phyloP scores from a whole-genome alignment of 2,888 invertebrate species.

The Lottia gigantea region DNA sequence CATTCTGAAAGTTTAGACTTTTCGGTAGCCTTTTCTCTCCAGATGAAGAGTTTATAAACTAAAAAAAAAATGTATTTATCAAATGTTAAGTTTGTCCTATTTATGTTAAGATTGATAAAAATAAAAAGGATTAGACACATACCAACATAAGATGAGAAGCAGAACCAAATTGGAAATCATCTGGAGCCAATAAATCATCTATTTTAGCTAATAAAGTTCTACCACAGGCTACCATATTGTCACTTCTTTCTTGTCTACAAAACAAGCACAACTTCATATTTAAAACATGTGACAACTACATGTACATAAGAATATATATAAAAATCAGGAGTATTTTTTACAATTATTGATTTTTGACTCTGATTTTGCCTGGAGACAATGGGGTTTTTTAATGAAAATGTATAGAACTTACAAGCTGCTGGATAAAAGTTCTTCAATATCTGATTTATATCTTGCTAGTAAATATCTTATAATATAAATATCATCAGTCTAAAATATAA shows the following conservation, averaged over 20 bases:
- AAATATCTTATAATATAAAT: constrained; percentile 39
- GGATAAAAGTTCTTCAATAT: constrained; percentile 44
- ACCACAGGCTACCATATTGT: constrained; percentile 48
- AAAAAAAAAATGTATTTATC: background rate
- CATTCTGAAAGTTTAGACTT: too few species aligned
- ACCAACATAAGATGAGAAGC: constrained; percentile 48
- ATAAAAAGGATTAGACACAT: background rate
- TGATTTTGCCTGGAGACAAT: too few species aligned
- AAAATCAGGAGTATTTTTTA: too few species aligned
- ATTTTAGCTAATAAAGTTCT: constrained; percentile 43
- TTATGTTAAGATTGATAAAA: background rate
- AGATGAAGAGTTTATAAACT: too few species aligned
- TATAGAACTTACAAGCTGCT: constrained; percentile 47
- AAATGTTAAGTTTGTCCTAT: background rate
- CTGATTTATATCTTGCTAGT: constrained; percentile 41
- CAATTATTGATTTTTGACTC: too few species aligned
- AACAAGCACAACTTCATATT: background rate
- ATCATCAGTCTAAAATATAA: constrained; percentile 42
- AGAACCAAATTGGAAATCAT: constrained; percentile 48
- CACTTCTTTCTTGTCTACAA: constrained; percentile 51
- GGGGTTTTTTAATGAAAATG: too few species aligned
- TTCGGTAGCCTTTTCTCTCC: background rate
- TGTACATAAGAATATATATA: too few species aligned
- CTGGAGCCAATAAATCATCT: constrained; percentile 41
- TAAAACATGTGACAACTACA: background rate